A percentile compares a stretch with the other conserved stretches of the same genome.
Evolutionary conservation across 2,797 vertebrate genomes (phyloP).

Genomic region (Helostoma temminkii): DNA sequence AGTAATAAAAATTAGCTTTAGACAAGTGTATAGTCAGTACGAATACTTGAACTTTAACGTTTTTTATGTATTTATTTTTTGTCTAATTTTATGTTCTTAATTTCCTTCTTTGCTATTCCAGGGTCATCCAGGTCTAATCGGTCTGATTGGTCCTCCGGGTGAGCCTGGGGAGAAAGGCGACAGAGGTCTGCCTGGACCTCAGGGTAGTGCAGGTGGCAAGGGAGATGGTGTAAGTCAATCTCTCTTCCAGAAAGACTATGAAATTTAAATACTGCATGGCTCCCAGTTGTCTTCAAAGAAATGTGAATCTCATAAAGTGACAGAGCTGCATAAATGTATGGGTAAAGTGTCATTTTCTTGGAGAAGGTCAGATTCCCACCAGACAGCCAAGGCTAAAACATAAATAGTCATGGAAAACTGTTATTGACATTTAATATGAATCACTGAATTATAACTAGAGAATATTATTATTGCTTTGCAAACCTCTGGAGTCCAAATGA

Average conservation of each 20-base stretch:
- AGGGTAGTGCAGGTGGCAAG: slow-evolving; percentile 91
- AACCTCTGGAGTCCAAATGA: background rate
- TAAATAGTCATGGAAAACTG: background rate
- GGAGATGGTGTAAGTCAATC: slow-evolving; percentile 90
- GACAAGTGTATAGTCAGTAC: slow-evolving; percentile 16
- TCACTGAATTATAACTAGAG: background rate
- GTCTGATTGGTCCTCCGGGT: slow-evolving; percentile 87
- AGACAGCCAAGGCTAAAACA: background rate
- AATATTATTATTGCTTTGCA: background rate
- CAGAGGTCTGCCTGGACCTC: slow-evolving; percentile 93
- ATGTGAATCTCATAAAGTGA: slow-evolving; percentile 17
- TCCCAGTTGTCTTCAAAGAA: background rate
- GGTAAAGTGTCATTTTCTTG: background rate
- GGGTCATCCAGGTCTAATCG: slow-evolving; percentile 89
- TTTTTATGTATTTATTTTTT: background rate
- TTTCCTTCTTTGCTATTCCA: slow-evolving; percentile 36
- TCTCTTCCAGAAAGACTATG: background rate
- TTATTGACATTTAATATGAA: background rate
- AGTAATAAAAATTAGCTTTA: slow-evolving; percentile 10
- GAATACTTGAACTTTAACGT: no score
- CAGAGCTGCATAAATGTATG: slow-evolving; percentile 12
- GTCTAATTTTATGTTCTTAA: background rate
- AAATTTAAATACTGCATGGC: background rate
- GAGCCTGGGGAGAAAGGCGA: slow-evolving; percentile 91
- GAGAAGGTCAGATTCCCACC: background rate